Percentiles rank a stretch among this genome's conserved stretches.
phyloP scores from a whole-genome alignment of 2,888 invertebrate genomes.

The Watsonalla cultraria region DNA sequence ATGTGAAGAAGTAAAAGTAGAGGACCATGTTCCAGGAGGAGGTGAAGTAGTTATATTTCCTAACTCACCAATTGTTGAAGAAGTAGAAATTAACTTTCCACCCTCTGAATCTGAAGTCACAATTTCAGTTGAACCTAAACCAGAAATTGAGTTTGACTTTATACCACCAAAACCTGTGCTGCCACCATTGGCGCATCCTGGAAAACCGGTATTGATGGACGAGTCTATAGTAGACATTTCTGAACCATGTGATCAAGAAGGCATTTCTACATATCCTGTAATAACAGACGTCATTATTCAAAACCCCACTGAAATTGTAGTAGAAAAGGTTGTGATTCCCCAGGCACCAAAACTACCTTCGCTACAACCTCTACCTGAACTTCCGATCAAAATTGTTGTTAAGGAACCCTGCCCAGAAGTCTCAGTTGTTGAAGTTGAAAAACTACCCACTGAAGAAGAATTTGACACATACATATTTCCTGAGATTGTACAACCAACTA shows the following conservation, averaged over 20 bases:
- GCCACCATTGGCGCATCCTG: slow-evolving; percentile 5
- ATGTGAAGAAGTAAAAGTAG: slow-evolving; percentile 9
- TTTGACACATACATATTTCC: neutral
- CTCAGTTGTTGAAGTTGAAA: neutral
- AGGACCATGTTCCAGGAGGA: slow-evolving; percentile 8
- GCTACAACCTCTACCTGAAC: slow-evolving; percentile 8
- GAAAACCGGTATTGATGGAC: slow-evolving; percentile 2
- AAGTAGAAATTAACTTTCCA: neutral
- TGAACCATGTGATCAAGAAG: neutral
- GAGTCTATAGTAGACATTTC: neutral
- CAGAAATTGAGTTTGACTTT: neutral
- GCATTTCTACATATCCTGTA: neutral
- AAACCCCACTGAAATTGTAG: neutral
- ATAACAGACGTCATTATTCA: neutral
- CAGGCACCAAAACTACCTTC: slow-evolving; percentile 17
- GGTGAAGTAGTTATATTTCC: neutral
- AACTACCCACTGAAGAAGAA: slow-evolving; percentile 4
- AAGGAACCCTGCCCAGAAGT: slow-evolving; percentile 3
- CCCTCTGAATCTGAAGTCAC: neutral
- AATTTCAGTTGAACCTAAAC: neutral
- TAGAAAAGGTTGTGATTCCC: slow-evolving; percentile 10
- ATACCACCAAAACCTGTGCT: neutral
- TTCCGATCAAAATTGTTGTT: slow-evolving; percentile 7
- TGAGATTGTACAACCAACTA: neutral
- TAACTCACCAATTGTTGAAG: neutral